Evolutionary conservation across 2,888 invertebrate genomes (phyloP).

Genomic region (Papilio elwesi): DNA sequence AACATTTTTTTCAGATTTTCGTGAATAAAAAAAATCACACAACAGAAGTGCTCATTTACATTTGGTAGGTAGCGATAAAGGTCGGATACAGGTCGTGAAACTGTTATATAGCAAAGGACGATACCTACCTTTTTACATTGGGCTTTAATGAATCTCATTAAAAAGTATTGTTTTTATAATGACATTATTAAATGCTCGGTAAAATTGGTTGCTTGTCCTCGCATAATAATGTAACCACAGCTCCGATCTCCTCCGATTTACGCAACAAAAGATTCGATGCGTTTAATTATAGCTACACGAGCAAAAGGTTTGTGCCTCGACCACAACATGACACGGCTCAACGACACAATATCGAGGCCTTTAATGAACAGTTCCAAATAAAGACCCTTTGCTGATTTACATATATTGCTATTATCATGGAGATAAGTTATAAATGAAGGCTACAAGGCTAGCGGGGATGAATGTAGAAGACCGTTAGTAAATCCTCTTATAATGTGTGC

Average conservation of each 20-base stretch:
- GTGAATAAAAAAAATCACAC: too few relatives aligned
- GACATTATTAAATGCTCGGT: background rate
- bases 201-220: background rate
- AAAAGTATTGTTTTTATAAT: background rate
- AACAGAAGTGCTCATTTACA: too few relatives aligned
- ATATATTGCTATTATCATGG: constrained; percentile 1
- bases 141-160: too few relatives aligned
- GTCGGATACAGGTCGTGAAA: too few relatives aligned
- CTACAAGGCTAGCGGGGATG: background rate
- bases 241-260: constrained; percentile 24
- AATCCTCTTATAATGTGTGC: too few relatives aligned
- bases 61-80: too few relatives aligned
- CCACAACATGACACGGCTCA: constrained; percentile 30
- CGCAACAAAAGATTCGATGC: constrained; percentile 33
- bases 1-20: too few relatives aligned
- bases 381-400: constrained; percentile 19
- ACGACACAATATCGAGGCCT: constrained; percentile 17
- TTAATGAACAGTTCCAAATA: constrained; percentile 17
- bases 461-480: too few relatives aligned
- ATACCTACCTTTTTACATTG: too few relatives aligned
- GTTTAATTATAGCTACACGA: constrained; percentile 33
- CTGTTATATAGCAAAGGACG: too few relatives aligned
- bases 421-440: constrained; percentile 1
- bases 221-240: constrained; percentile 31
- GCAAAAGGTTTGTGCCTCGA: constrained; percentile 26